A percentile compares a stretch with the other conserved stretches of the same genome.
These are phyloP conservation scores for Ianthella basta DNA, from an alignment of 37 sponge, comb jelly and placozoan genomes.

Conservation along the genomic window DNA sequence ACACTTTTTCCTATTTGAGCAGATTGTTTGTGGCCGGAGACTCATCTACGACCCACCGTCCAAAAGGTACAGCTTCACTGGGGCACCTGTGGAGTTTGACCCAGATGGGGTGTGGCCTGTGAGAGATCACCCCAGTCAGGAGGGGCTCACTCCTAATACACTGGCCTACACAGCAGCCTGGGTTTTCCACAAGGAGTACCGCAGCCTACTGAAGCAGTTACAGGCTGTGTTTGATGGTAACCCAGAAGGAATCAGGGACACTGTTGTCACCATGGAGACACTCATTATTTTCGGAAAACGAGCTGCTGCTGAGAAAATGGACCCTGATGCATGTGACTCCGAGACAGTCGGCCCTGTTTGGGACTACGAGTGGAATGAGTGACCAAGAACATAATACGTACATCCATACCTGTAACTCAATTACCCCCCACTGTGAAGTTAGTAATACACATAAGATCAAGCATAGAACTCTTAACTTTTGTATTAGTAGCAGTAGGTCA, in stretches of 20 bases:
- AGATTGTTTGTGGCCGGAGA: conserved; percentile 51
- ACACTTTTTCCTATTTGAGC: conserved; percentile 58
- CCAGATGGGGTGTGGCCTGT: conserved; percentile 73
- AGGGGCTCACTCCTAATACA: conserved; percentile 10
- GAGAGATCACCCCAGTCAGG: conserved; percentile 51
- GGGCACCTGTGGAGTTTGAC: conserved; percentile 49
- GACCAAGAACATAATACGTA: no score
- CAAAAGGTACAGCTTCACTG: conserved; percentile 49
- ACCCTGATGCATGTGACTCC: neutral
- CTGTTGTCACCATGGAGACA: conserved; percentile 29
- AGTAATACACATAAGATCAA: no score
- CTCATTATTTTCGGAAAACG: neutral
- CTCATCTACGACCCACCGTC: neutral
- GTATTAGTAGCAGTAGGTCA: no score
- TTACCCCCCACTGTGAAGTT: no score
- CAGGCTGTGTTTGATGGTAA: conserved; percentile 57
- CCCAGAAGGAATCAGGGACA: conserved; percentile 18
- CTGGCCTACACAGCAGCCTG: conserved; percentile 53
- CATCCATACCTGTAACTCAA: no score
- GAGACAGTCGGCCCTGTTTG: conserved; percentile 55
- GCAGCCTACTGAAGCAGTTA: conserved; percentile 34
- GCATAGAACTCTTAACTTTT: no score
- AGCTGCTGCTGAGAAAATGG: neutral
- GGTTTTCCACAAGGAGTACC: conserved; percentile 55
- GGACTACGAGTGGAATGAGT: conserved; percentile 68